Percentiles rank a stretch among this genome's conserved stretches.
Conservation (phyloP, 2,113 vertebrate genomes). For the Callipepla squamata region DNA sequence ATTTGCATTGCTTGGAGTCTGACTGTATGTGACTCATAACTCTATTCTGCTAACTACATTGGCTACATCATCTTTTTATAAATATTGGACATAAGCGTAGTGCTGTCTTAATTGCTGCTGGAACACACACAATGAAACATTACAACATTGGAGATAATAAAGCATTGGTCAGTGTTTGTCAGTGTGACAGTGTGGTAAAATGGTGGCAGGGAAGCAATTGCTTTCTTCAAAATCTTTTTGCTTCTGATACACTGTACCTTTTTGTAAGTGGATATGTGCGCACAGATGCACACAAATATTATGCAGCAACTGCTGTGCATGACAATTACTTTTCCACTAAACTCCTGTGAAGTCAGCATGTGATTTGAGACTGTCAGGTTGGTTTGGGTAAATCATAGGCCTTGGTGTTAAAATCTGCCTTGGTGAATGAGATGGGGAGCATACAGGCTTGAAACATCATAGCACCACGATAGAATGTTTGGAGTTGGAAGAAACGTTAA, state of each 20-base stretch:
- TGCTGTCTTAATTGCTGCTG: neutral
- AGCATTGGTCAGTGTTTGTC: neutral
- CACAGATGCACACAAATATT: rapidly evolving
- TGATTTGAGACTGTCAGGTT: neutral
- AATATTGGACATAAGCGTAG: neutral
- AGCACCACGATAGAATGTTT: no score
- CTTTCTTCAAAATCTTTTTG: neutral
- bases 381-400: rapidly evolving
- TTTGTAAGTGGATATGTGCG: rapidly evolving
- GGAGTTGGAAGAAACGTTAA: no score
- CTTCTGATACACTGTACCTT: neutral
- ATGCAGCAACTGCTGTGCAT: neutral
- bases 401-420: neutral
- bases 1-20: neutral
- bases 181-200: neutral
- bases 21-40: neutral
- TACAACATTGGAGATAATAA: no score
- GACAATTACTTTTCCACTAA: neutral
- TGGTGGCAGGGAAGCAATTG: neutral
- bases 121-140: neutral
- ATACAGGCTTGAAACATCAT: neutral
- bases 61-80: no score
- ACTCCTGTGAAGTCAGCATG: neutral
- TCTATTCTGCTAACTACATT: neutral
- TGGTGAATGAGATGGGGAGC: neutral